A percentile compares a stretch with the other conserved stretches of the same genome.
These are phyloP conservation scores for Rutilus rutilus DNA, from an alignment of 2,113 vertebrate genomes.

Conservation along the genomic window DNA sequence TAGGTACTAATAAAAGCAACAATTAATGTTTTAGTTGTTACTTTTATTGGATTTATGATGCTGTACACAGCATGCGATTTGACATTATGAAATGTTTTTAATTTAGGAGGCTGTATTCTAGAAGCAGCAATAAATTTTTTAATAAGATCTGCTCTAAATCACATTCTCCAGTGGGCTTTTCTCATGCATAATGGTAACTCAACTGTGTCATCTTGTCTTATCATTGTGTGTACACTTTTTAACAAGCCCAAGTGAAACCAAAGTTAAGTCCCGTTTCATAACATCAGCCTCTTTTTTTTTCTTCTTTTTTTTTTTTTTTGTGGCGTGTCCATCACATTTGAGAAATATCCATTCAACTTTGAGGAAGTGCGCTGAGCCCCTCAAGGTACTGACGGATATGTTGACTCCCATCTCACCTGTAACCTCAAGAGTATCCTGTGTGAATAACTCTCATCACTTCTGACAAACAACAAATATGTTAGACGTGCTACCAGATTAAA, in stretches of 20 bases:
- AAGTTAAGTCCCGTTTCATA: neutral
- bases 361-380: neutral
- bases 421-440: slow-evolving; percentile 17
- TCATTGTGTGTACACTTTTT: neutral
- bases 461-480: slow-evolving; percentile 26
- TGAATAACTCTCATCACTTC: neutral
- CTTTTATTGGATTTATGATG: neutral
- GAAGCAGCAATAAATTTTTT: neutral
- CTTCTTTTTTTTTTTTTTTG: neutral
- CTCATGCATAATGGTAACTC: neutral
- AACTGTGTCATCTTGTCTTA: neutral
- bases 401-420: slow-evolving; percentile 16
- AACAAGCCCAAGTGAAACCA: neutral
- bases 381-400: slow-evolving; percentile 5
- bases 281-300: neutral
- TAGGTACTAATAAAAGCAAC: neutral
- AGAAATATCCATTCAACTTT: neutral
- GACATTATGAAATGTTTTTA: slow-evolving; percentile 1
- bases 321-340: neutral
- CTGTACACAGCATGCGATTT: neutral
- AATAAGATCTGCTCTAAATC: slow-evolving; percentile 21
- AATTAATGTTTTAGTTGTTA: neutral
- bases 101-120: neutral
- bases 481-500: neutral
- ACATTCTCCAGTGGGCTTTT: slow-evolving; percentile 10